phyloP scores from a whole-genome alignment of 2,113 vertebrate species.

The Formicarius rufipectus region DNA sequence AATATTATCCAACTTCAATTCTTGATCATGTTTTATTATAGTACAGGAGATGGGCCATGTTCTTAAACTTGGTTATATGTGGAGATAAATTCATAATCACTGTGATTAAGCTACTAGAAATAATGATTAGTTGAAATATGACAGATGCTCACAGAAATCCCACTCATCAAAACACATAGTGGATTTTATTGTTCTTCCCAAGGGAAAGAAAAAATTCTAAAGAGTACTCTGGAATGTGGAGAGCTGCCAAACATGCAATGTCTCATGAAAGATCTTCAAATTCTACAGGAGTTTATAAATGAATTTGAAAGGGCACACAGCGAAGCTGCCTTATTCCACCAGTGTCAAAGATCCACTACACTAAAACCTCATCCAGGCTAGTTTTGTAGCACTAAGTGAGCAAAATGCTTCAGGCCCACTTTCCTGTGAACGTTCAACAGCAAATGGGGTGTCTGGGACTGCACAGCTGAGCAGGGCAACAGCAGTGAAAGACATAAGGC shows the following conservation, averaged over 20 bases:
- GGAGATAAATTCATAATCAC: neutral
- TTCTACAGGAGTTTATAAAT: neutral
- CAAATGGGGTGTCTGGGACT: neutral
- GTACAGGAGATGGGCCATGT: neutral
- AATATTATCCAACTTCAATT: neutral
- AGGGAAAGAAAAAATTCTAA: neutral
- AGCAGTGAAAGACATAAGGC: rapidly evolving
- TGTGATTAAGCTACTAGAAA: neutral
- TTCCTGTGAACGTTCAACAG: neutral
- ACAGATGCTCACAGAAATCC: neutral
- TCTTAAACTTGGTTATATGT: neutral
- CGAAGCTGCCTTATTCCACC: neutral
- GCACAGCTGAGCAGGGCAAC: neutral
- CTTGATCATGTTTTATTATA: neutral
- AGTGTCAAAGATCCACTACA: neutral
- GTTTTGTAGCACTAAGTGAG: neutral
- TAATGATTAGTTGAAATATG: neutral
- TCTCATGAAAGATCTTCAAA: neutral
- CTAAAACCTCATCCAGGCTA: neutral
- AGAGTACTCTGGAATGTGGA: neutral
- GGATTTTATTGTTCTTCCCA: neutral
- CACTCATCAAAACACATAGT: neutral
- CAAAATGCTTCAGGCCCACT: neutral
- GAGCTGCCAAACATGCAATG: neutral
- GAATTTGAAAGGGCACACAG: neutral